phyloP scores from a whole-genome alignment of 1,140 invertebrate species.

The Steinernema khuongi region DNA sequence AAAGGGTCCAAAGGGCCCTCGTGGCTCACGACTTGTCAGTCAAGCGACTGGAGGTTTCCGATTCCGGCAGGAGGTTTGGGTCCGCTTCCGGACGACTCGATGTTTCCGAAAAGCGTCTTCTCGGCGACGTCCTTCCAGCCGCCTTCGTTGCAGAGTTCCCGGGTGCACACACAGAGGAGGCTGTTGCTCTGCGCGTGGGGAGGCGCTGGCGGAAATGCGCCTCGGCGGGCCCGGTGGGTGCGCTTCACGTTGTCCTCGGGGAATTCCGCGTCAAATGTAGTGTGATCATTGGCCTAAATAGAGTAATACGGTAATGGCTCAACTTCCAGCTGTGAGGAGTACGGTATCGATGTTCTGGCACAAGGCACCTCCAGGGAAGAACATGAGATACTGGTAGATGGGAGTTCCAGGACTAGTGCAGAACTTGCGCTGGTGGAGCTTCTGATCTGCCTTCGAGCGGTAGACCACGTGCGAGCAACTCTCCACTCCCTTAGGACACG shows the following conservation, averaged over 20 bases:
- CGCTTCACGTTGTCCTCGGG: constrained; percentile 8
- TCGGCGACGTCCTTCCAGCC: background rate
- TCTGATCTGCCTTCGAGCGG: constrained; percentile 21
- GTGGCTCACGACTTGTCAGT: background rate
- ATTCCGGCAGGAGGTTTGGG: background rate
- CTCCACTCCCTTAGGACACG: constrained; percentile 30
- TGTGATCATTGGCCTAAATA: background rate
- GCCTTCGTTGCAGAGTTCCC: constrained; percentile 27
- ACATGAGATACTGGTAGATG: constrained; percentile 45
- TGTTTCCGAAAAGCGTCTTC: background rate
- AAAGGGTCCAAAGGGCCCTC: too few species aligned
- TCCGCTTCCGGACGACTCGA: background rate
- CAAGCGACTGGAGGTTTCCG: background rate
- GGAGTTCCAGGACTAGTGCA: constrained; percentile 44
- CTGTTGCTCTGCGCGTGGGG: constrained; percentile 4
- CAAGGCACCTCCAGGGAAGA: constrained; percentile 41
- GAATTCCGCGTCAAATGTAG: background rate
- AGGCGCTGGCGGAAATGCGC: constrained; percentile 8
- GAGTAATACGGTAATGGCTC: too few species aligned
- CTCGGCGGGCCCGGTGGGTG: constrained; percentile 6
- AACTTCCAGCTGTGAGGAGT: too few species aligned
- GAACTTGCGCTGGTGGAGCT: constrained; percentile 44
- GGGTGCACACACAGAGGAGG: constrained; percentile 24
- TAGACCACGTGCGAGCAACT: constrained; percentile 34
- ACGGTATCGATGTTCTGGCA: constrained; percentile 48